Evolutionary conservation across 2,797 vertebrate genomes (phyloP).

Genomic region (Sciurus vulgaris): DNA sequence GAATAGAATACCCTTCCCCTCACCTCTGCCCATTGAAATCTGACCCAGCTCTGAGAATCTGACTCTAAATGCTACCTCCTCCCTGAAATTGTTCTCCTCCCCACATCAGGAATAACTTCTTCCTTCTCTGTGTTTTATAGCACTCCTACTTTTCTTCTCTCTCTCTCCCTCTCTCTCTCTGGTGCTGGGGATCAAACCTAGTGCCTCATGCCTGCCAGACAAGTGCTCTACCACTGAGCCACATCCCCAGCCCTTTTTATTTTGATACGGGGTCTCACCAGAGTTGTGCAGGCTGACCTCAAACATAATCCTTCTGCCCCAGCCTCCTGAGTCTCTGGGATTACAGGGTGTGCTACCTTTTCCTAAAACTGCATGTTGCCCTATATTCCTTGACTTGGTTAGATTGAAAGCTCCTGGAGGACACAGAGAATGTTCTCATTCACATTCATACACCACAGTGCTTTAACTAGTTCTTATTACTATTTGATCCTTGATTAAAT

Average conservation of each 20-base stretch:
- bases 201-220: neutral
- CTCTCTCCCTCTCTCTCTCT: neutral
- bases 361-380: neutral
- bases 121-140: constrained; percentile 21
- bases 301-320: neutral
- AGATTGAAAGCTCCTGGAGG: constrained; percentile 46
- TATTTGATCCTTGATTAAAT: neutral
- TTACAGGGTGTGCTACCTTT: neutral
- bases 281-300: neutral
- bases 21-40: constrained; percentile 78
- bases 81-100: constrained; percentile 54
- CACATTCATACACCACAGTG: neutral
- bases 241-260: neutral
- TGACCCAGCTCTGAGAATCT: constrained; percentile 68
- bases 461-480: constrained; percentile 36
- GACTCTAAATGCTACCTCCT: constrained; percentile 65
- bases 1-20: constrained; percentile 78
- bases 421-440: neutral
- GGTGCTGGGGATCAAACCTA: neutral
- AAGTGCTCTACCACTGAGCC: neutral
- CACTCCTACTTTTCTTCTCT: neutral
- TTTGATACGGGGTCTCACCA: neutral
- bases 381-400: constrained; percentile 46
- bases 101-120: constrained; percentile 19
- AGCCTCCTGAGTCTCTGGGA: neutral